Percentiles rank a stretch among this genome's conserved stretches.
phyloP scores from a whole-genome alignment of 2,113 vertebrate genomes.

The Origma solitaria region DNA sequence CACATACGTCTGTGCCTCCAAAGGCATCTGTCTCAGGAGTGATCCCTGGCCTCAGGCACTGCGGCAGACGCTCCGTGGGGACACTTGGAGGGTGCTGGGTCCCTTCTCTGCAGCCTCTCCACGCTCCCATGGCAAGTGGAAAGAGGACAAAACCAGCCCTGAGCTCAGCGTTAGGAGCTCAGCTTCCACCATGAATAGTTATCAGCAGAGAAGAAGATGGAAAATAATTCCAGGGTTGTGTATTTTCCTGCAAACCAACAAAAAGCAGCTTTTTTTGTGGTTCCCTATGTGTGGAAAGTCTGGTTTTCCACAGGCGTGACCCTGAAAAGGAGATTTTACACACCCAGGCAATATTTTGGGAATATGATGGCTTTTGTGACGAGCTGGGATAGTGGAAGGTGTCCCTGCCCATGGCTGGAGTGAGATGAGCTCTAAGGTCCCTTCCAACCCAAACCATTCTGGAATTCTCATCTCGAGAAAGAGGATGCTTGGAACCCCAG shows the following conservation, averaged over 20 bases:
- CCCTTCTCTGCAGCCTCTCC: background rate
- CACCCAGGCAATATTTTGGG: background rate
- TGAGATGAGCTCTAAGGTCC: accelerated
- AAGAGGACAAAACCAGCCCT: background rate
- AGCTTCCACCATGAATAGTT: background rate
- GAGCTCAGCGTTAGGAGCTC: background rate
- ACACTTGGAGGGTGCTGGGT: background rate
- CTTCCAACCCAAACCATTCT: background rate
- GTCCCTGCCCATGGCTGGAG: background rate
- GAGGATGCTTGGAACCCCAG: background rate
- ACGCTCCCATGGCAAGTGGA: accelerated
- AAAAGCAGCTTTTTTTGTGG: background rate
- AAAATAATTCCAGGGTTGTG: accelerated
- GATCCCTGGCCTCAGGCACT: background rate
- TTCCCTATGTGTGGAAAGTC: background rate
- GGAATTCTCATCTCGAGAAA: accelerated
- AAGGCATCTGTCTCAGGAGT: background rate
- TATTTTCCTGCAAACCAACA: background rate
- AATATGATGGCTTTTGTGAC: background rate
- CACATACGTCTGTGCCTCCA: accelerated
- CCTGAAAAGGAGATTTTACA: background rate
- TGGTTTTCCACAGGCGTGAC: background rate
- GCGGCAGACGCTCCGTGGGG: accelerated
- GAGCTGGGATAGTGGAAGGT: accelerated
- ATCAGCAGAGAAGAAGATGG: background rate